A percentile compares a stretch with the other conserved stretches of the same genome.
These are phyloP conservation scores for Centropus unirufus DNA, from an alignment of 2,113 vertebrate species.

Conservation along the genomic window DNA sequence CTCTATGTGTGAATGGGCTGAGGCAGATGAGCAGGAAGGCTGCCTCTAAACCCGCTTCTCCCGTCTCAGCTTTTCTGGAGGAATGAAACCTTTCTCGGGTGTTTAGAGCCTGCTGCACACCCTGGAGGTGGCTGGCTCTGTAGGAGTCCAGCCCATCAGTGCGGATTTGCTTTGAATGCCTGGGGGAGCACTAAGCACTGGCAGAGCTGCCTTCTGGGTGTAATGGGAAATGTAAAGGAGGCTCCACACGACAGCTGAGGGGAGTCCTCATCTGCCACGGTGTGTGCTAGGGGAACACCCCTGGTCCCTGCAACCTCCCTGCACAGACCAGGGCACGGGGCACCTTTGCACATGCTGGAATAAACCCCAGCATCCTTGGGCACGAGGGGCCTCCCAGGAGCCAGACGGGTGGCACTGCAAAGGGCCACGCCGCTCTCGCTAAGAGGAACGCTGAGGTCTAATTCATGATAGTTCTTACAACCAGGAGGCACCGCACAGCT, in stretches of 20 bases:
- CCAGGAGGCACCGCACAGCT: background rate
- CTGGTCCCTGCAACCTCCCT: background rate
- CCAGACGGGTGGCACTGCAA: background rate
- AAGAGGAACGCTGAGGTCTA: background rate
- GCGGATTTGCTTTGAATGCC: background rate
- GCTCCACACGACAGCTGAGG: background rate
- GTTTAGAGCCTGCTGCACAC: background rate
- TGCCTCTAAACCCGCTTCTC: background rate
- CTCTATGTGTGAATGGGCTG: conserved; percentile 3
- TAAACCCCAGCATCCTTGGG: background rate
- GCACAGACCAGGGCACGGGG: background rate
- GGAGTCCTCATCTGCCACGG: background rate
- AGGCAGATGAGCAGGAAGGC: background rate
- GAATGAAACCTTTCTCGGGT: background rate
- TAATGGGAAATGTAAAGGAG: background rate
- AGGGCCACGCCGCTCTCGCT: background rate
- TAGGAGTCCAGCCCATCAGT: background rate
- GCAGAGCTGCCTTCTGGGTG: background rate
- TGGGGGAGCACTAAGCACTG: background rate
- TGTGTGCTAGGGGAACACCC: background rate
- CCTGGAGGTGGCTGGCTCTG: background rate
- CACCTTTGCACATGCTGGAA: background rate
- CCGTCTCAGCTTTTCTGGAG: background rate
- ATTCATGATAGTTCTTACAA: background rate
- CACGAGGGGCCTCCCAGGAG: background rate